phyloP scores from a whole-genome alignment of 1,140 invertebrate genomes.

The Armadillidium nasatum region DNA sequence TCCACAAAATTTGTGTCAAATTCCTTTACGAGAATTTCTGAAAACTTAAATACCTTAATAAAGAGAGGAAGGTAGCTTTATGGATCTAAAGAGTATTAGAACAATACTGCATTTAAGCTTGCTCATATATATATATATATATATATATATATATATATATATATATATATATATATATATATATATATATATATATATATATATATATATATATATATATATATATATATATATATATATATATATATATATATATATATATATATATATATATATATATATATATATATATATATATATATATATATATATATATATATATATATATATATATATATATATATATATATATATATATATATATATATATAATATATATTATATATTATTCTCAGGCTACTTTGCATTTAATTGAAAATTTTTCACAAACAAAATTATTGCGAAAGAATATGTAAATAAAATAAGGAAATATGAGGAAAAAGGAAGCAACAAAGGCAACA shows the following conservation, averaged over 20 bases:
- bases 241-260: slow-evolving; percentile 20
- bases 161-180: too few relatives aligned
- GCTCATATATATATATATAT: too few relatives aligned
- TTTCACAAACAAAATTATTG: neutral
- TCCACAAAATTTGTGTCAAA: too few relatives aligned
- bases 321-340: neutral
- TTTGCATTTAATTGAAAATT: slow-evolving; percentile 10
- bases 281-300: neutral
- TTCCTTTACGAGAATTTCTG: too few relatives aligned
- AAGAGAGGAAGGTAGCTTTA: too few relatives aligned
- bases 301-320: neutral
- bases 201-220: too few relatives aligned
- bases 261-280: neutral
- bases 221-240: too few relatives aligned
- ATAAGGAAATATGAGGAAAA: neutral
- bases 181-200: too few relatives aligned
- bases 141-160: too few relatives aligned
- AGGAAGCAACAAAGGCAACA: neutral
- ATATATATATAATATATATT: neutral
- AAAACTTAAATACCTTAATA: too few relatives aligned
- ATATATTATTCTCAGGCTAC: neutral
- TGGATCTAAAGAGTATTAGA: too few relatives aligned
- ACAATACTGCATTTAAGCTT: too few relatives aligned
- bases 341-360: slow-evolving; percentile 17
- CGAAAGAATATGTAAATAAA: neutral